These are phyloP conservation scores for Spermophilus dauricus DNA, from an alignment of 2,113 vertebrate species.

Conservation along the genomic window DNA sequence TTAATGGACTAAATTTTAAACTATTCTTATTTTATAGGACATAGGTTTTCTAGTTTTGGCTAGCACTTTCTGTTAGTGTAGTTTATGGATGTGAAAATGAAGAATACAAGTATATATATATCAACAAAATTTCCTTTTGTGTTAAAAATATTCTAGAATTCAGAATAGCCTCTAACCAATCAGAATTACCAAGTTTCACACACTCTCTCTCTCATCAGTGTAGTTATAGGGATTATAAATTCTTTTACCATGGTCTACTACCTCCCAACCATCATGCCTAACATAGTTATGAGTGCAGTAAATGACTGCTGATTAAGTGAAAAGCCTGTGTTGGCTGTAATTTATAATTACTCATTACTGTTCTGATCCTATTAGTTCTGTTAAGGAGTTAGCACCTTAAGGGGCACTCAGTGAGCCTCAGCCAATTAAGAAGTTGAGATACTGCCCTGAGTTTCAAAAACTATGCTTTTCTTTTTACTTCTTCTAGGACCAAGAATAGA, in stretches of 20 bases:
- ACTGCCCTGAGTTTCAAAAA: not conserved
- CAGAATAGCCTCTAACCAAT: not conserved
- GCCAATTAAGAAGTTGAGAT: not conserved
- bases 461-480: not conserved
- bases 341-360: not conserved
- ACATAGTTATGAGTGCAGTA: not conserved
- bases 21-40: slow-evolving; percentile 49
- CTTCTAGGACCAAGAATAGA: not conserved
- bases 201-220: not conserved
- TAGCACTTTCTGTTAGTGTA: not conserved
- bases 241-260: not conserved
- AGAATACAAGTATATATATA: slow-evolving; percentile 8
- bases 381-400: not conserved
- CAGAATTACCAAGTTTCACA: not conserved
- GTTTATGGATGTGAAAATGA: not conserved
- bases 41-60: slow-evolving; percentile 19
- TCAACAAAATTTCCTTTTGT: slow-evolving; percentile 4
- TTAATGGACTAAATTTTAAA: slow-evolving; percentile 65
- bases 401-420: not conserved
- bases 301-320: not conserved
- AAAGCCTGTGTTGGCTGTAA: not conserved
- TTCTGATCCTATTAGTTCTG: not conserved
- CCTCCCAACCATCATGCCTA: not conserved
- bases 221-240: not conserved
- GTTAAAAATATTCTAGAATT: slow-evolving; percentile 20